phyloP scores from a whole-genome alignment of 2,113 vertebrate species.

The Telmatochromis brachygnathus region DNA sequence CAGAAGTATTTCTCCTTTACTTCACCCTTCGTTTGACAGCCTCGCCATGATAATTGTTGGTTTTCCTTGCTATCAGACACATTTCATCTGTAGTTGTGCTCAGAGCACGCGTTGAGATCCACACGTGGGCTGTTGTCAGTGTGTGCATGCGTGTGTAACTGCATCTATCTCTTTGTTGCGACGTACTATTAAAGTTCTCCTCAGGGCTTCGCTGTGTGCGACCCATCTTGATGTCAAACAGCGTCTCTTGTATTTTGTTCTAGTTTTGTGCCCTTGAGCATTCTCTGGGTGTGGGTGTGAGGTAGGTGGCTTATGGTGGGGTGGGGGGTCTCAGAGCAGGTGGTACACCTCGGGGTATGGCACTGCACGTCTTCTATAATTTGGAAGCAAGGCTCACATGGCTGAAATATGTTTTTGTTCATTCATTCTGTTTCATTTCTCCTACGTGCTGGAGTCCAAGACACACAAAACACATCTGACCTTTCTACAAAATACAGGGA shows the following conservation, averaged over 20 bases:
- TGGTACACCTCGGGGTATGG: conserved; percentile 20
- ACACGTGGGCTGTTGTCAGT: background rate
- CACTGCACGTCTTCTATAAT: background rate
- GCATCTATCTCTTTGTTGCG: background rate
- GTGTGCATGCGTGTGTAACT: background rate
- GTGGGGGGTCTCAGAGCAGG: conserved; percentile 20
- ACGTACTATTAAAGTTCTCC: conserved; percentile 26
- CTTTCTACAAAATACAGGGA: background rate
- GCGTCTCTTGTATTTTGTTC: background rate
- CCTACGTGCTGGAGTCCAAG: background rate
- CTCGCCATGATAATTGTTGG: conserved; percentile 22
- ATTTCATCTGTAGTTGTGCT: conserved; percentile 25
- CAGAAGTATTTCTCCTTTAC: background rate
- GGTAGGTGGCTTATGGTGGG: background rate
- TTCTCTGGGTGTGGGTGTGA: background rate
- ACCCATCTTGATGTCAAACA: conserved; percentile 34
- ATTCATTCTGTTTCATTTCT: background rate
- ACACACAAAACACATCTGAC: background rate
- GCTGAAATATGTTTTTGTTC: background rate
- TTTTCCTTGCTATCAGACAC: conserved; percentile 23
- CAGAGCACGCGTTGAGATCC: background rate
- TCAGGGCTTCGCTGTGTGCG: conserved; percentile 12
- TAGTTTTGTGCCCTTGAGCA: conserved; percentile 8
- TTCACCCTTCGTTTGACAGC: background rate
- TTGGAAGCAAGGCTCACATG: background rate